phyloP scores from a whole-genome alignment of 2,888 invertebrate species.

The Andrena hattorfiana region DNA sequence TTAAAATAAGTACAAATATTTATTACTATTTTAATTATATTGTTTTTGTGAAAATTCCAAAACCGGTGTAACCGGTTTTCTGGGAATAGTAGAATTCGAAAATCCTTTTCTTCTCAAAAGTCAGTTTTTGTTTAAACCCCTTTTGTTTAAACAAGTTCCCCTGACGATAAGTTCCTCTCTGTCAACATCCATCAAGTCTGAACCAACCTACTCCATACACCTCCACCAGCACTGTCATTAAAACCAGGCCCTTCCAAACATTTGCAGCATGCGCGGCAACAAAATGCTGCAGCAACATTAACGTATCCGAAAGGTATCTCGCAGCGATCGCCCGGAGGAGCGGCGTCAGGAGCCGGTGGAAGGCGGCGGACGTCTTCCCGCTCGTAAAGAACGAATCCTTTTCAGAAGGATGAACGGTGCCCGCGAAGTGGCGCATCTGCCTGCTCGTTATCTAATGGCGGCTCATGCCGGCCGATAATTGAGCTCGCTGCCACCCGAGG shows the following conservation, averaged over 20 bases:
- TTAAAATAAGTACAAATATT: no score
- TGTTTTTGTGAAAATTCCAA: no score
- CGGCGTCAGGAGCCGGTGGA: slow-evolving; percentile 15
- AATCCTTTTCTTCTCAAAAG: no score
- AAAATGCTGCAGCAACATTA: slow-evolving; percentile 34
- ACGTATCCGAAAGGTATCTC: slow-evolving; percentile 29
- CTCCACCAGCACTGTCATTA: neutral
- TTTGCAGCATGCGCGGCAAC: neutral
- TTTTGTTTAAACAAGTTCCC: no score
- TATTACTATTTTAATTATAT: no score
- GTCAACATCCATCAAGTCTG: no score
- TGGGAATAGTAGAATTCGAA: no score
- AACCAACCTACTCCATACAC: no score
- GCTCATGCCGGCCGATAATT: slow-evolving; percentile 82
- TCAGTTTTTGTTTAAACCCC: no score
- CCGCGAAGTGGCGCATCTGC: slow-evolving; percentile 78
- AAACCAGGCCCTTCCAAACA: no score
- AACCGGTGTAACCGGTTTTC: no score
- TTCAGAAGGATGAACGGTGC: slow-evolving; percentile 51
- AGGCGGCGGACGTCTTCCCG: slow-evolving; percentile 38
- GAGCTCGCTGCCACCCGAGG: slow-evolving; percentile 78
- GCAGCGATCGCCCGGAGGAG: slow-evolving; percentile 18
- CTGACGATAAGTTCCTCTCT: no score
- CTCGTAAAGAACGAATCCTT: slow-evolving; percentile 60
- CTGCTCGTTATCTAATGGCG: slow-evolving; percentile 84